Percentiles rank a stretch among this genome's conserved stretches.
Evolutionary conservation across 2,113 vertebrate genomes (phyloP).

Genomic region (Hymenochirus boettgeri): DNA sequence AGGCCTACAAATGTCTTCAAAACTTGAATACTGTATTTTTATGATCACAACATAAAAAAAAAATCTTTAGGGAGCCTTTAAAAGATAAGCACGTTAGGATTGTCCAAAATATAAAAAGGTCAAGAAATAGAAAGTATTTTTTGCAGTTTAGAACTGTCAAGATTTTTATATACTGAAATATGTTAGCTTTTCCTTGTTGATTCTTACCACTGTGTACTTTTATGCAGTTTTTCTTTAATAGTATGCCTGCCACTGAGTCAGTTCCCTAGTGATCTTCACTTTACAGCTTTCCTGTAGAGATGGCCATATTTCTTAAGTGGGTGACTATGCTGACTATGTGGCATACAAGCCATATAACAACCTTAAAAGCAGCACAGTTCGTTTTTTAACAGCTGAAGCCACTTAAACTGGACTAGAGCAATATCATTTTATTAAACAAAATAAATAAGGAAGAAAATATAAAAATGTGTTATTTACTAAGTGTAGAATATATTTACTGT

Average conservation of each 20-base stretch:
- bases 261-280: background rate
- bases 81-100: background rate
- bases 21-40: no score
- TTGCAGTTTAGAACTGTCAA: constrained; percentile 24
- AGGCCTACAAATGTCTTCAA: no score
- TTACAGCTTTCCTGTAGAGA: constrained; percentile 24
- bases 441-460: no score
- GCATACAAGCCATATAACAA: constrained; percentile 36
- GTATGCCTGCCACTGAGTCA: constrained; percentile 34
- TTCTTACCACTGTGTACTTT: constrained; percentile 15
- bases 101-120: background rate
- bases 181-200: constrained; percentile 15
- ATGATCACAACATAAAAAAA: constrained; percentile 14
- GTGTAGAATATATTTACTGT: no score
- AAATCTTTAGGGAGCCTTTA: constrained; percentile 22
- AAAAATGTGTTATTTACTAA: no score
- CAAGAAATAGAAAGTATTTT: constrained; percentile 1
- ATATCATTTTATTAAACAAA: no score
- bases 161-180: constrained; percentile 42
- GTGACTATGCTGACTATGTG: constrained; percentile 45
- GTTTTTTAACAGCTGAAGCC: constrained; percentile 23
- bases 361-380: constrained; percentile 49
- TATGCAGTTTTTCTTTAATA: constrained; percentile 20
- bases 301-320: constrained; percentile 46
- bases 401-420: constrained; percentile 42